Base-by-base conservation (phyloP, 1,140 invertebrate species). In the Muscidifurax raptorellus region DNA sequence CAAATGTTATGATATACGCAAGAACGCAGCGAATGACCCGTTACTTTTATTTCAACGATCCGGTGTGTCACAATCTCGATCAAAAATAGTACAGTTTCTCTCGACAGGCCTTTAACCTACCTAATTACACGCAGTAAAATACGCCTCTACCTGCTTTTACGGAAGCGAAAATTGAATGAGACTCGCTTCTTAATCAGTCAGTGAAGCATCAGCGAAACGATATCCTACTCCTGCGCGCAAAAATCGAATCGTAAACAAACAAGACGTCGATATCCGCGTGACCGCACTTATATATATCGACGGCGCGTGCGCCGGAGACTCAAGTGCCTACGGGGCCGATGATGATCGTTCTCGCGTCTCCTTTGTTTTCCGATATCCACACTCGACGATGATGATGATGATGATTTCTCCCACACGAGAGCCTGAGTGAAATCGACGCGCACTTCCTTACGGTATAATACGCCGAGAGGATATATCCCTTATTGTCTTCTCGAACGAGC, bases 291-390 rank as follows among this genome's bases (percentile, higher is more conserved):
- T 67, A 12, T 7, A 32, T 75, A 83, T 77, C 67, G 36, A 7
- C 30, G 52, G 36, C 82, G 74, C 82, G 74, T 83, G 82, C 64
- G 64, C 15, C 18, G 6, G 4, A 47, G 59, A 28, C 18, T 76
- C 9, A 32, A 69, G 59, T 66, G 22, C 47, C 80, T 18, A 52
- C 59, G 28, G 27, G 2, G 12, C 4, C 36, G 47, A 75, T 52
- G 59, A 83, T 78, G 59, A 74, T 74, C 27, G 9, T 32, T 67
- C 32, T 71, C 66, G 22, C 28, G 18, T n/a, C 67, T 40, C 5
- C 82, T 80, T 86, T 82, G 67, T 85, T 74, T 80, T 66, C 40
- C 47, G n/a, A 79, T 83, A 66, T 76, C 66, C 28, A 25, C 82
- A 25, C 40, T 12, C 47, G n/a, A 13, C 25, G 27, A 59, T 59